Evolutionary conservation across 2,113 vertebrate genomes (phyloP), one percentile per base, ranked within the genome.

Genomic region (Irena cyanogastra): DNA sequence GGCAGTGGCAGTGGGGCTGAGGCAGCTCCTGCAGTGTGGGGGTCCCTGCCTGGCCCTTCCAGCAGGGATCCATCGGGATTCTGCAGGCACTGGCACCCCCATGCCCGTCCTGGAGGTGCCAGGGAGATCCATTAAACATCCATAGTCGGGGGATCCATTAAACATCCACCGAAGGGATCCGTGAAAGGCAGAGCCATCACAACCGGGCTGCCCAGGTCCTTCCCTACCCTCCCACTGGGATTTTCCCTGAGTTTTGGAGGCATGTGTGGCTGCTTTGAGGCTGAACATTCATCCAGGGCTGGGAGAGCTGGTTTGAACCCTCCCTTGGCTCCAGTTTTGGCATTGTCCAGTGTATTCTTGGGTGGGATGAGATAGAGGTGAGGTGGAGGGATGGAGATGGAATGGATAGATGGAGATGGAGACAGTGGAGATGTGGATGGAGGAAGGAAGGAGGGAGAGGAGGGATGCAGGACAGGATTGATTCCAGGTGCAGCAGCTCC

Each of bases 221-320:
- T 42, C 35, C 47, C 47, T 35, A 6, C 1, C 16, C 44, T 8
- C 0, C 0, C 59, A 3, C 8, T 1, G 10, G 56, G 78, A 5
- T 30, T 15, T 39, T 35, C 17, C 45, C 15, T 47, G 54, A 31
- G 24, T 5, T 72, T 53, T 45, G 13, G 76, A n/a, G 33, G 4
- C n/a, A 61, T 2, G 6, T 3, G 8, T 8, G 21, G 19, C 9
- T 9, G 9, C 10, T 28, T 23, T 69, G 83, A 18, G 75, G 54
- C 5, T 52, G 35, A 33, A 35, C 13, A 13, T 56, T 41, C 35
- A 22, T 3, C 37, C 9, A 3, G 54, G 0, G 1, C 33, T 53
- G 14, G 5, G 8, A 80, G 52, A 83, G 49, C 3, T 2, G 50
- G 1, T 44, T 77, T 74, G 47, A 61, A n/a, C 66, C 31, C 6